phyloP scores from a whole-genome alignment of 2,797 vertebrate species.

The Melanotaenia parkinsoni region DNA sequence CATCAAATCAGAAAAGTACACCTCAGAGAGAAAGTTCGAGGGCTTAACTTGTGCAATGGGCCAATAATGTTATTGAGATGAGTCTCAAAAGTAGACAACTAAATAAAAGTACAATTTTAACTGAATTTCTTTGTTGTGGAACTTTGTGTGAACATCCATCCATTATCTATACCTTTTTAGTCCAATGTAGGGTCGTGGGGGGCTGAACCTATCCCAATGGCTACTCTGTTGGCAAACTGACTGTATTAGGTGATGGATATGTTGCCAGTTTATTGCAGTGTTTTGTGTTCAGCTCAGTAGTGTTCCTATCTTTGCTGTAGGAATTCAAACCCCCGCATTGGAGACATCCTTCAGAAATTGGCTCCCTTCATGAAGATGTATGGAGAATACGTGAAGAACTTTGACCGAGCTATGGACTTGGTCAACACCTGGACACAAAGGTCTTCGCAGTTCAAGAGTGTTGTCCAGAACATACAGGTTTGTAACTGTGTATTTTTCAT shows the following conservation, averaged over 20 bases:
- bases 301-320: slow-evolving; percentile 69
- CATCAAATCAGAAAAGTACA: slow-evolving; percentile 13
- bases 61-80: background rate
- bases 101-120: no score
- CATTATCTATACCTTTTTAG: background rate
- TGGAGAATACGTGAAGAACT: slow-evolving; percentile 98
- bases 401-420: slow-evolving; percentile 94
- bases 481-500: slow-evolving; percentile 1
- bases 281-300: background rate
- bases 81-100: background rate
- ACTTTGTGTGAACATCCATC: no score
- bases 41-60: slow-evolving; percentile 1
- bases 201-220: background rate
- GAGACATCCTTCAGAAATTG: slow-evolving; percentile 97
- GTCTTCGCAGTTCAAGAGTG: slow-evolving; percentile 90
- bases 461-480: slow-evolving; percentile 92
- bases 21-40: background rate
- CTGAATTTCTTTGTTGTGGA: no score
- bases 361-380: slow-evolving; percentile 99
- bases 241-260: background rate
- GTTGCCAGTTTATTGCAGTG: background rate
- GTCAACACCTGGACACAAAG: slow-evolving; percentile 94
- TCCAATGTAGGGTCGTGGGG: background rate
- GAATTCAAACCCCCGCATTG: slow-evolving; percentile 91
- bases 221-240: background rate